Evolutionary conservation across 2,113 vertebrate genomes (phyloP), one percentile per base, ranked within the genome.

Genomic region (Ictalurus furcatus): DNA sequence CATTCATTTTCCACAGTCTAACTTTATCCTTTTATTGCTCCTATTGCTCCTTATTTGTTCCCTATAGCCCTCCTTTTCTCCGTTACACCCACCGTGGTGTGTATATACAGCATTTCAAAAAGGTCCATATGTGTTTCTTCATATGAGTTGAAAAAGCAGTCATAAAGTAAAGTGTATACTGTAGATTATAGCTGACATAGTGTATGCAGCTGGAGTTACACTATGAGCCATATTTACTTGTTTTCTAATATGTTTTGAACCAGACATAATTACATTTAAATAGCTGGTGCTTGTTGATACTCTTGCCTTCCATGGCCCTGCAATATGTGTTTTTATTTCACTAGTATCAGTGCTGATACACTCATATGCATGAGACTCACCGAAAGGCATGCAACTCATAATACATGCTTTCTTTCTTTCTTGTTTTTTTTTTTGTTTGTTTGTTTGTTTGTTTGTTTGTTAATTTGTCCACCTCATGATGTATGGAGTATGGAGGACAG

Each of bases 21-120:
- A 90, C 93, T 94, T 94, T 95, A 93, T 95, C 94, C 93, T 95
- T 93, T 92, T 84, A 84, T 84, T 94, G 92, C 94, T 93, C 93
- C 93, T 93, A 89, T 91, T 93, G 92, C 48, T 52, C 48, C 48
- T 52, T 52, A 52, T 52, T 85, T 93, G 89, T 89, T 56, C 86
- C 92, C 87, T 74, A 34, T 76, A 89, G 90, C 86, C 85, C 89
- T 86, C 90, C 83, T 87, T 74, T 76, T 58, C 61, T 85, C 83
- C 79, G 71, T 90, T 84, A 90, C 74, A 85, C 91, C 90, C 90
- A 85, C 90, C 90, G 85, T 40, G 86, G 86, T 86, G 92, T 90
- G 56, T 86, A 37, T 83, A 61, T 34, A 25, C 28, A 61, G 80
- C 86, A 63, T 63, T 89, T 90, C 90, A 86, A 61, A 79, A 84